Evolutionary conservation across 2,797 vertebrate species (phyloP).

Genomic region (Atherinosoma microstoma): DNA sequence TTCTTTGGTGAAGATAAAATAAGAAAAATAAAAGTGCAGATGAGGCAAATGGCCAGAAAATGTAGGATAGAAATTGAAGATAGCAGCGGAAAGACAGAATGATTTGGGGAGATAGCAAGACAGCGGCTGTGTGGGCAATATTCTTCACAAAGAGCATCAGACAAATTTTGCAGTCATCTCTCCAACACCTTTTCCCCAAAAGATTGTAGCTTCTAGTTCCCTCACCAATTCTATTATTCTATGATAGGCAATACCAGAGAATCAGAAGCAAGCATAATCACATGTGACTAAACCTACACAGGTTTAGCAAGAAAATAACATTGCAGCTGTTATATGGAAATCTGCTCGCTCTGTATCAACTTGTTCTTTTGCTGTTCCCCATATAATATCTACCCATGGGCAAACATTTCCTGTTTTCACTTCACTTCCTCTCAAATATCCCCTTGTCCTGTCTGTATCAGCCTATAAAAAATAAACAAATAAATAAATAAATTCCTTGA

Average conservation of each 20-base stretch:
- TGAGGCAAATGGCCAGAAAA: slow-evolving; percentile 44
- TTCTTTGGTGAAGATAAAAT: slow-evolving; percentile 36
- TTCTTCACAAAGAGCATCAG: slow-evolving; percentile 34
- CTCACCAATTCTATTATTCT: slow-evolving; percentile 4
- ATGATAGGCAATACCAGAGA: slow-evolving; percentile 5
- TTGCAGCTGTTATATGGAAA: background rate
- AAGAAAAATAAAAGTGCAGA: slow-evolving; percentile 13
- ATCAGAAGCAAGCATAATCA: slow-evolving; percentile 15
- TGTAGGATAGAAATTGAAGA: slow-evolving; percentile 31
- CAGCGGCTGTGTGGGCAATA: slow-evolving; percentile 20
- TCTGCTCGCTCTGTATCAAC: slow-evolving; percentile 27
- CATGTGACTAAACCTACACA: slow-evolving; percentile 11
- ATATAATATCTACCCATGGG: background rate
- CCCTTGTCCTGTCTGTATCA: background rate
- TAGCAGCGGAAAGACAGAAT: slow-evolving; percentile 15
- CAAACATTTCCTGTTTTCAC: slow-evolving; percentile 1
- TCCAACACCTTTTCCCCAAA: background rate
- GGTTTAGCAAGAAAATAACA: slow-evolving; percentile 14
- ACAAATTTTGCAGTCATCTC: slow-evolving; percentile 17
- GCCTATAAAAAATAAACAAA: background rate
- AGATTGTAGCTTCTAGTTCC: slow-evolving; percentile 7
- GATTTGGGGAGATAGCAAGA: slow-evolving; percentile 26
- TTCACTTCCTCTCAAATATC: slow-evolving; percentile 9
- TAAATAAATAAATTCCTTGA: background rate
- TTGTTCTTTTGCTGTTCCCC: slow-evolving; percentile 22